phyloP scores from a whole-genome alignment of 2,797 vertebrate genomes.

The Limnodromus scolopaceus region DNA sequence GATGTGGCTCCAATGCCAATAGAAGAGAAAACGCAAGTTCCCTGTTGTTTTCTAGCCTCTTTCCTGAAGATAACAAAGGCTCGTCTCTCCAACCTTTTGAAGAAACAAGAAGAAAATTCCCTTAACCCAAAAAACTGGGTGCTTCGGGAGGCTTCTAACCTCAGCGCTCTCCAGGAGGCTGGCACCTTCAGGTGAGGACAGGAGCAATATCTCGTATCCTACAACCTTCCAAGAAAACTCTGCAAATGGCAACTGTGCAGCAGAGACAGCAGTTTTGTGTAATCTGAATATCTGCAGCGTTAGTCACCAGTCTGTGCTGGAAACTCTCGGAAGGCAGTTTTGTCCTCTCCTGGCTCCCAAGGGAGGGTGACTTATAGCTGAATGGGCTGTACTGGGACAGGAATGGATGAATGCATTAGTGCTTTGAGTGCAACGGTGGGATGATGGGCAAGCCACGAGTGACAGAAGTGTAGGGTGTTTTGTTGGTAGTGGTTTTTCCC shows the following conservation, averaged over 20 bases:
- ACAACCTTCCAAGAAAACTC: neutral
- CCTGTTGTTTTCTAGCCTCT: conserved; percentile 72
- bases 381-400: neutral
- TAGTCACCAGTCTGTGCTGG: neutral
- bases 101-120: conserved; percentile 78
- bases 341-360: neutral
- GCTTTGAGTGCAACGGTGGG: neutral
- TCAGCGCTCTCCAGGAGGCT: conserved; percentile 92
- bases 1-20: neutral
- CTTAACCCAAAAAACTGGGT: conserved; percentile 84
- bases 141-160: conserved; percentile 87
- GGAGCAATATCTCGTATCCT: neutral
- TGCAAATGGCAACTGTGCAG: neutral
- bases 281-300: neutral
- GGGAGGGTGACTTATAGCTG: neutral
- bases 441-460: neutral
- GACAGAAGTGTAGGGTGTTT: neutral
- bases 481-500: neutral
- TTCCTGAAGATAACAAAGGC: conserved; percentile 85
- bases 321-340: neutral
- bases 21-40: neutral
- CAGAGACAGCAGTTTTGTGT: neutral
- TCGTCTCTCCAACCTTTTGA: conserved; percentile 83
- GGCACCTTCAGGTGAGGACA: conserved; percentile 91
- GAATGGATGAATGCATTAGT: neutral